These are phyloP conservation scores for Ferdinandea cuprea DNA, from an alignment of 2,888 invertebrate genomes.

Conservation along the genomic window DNA sequence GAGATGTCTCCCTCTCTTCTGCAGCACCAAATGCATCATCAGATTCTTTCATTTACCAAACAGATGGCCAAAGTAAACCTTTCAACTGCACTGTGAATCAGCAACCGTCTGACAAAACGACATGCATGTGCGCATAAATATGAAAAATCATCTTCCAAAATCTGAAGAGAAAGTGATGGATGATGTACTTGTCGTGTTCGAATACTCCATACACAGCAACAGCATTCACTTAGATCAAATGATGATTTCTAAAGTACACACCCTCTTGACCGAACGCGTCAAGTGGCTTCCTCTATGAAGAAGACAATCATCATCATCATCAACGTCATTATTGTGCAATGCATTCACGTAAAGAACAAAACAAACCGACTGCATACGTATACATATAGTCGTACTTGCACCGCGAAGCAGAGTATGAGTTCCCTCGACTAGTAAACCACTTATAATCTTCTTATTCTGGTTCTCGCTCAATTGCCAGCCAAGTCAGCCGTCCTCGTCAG, in stretches of 20 bases:
- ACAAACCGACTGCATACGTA: conserved; percentile 9
- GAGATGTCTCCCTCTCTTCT: background rate
- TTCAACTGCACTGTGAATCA: background rate
- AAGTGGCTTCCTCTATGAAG: conserved; percentile 31
- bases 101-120: background rate
- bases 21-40: background rate
- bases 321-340: conserved; percentile 18
- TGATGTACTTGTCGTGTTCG: conserved; percentile 12
- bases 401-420: background rate
- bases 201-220: conserved; percentile 15
- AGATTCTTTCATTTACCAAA: background rate
- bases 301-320: background rate
- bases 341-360: conserved; percentile 32
- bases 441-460: conserved; percentile 67
- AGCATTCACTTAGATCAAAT: conserved; percentile 53
- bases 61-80: background rate
- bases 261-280: conserved; percentile 59
- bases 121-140: background rate
- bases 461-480: conserved; percentile 69
- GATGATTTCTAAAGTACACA: conserved; percentile 61
- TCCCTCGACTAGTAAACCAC: conserved; percentile 25
- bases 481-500: conserved; percentile 50
- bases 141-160: background rate
- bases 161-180: conserved; percentile 35
- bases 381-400: conserved; percentile 18